Percentiles rank a stretch among this genome's conserved stretches.
Conservation (phyloP, 2,888 invertebrate species). For the Agelastica alni region DNA sequence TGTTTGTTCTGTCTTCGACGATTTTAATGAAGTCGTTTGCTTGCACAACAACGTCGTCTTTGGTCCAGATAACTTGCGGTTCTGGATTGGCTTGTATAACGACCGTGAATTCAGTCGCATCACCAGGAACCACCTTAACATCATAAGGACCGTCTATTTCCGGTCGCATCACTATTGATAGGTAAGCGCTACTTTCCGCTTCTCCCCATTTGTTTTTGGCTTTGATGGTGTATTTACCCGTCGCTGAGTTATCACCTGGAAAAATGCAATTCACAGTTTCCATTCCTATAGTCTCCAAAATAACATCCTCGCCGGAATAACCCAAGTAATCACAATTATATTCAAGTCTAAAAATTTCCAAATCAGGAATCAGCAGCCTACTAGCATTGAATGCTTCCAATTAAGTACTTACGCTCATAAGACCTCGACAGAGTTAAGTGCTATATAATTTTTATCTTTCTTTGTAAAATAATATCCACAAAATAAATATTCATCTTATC, state of each 20-base stretch:
- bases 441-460: too few relatives aligned
- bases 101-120: constrained; percentile 76
- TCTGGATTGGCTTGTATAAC: constrained; percentile 87
- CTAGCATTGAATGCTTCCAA: too few relatives aligned
- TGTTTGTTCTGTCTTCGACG: constrained; percentile 65
- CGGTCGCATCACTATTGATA: constrained; percentile 79
- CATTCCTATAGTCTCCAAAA: too few relatives aligned
- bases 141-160: constrained; percentile 79
- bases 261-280: too few relatives aligned
- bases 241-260: constrained; percentile 72
- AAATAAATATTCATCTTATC: too few relatives aligned
- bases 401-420: too few relatives aligned
- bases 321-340: too few relatives aligned
- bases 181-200: constrained; percentile 70
- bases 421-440: too few relatives aligned
- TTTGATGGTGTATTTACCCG: constrained; percentile 79
- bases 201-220: constrained; percentile 83
- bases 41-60: constrained; percentile 67
- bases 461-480: too few relatives aligned
- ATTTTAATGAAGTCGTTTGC: constrained; percentile 64
- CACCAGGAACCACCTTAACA: constrained; percentile 73
- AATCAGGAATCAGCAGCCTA: too few relatives aligned
- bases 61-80: constrained; percentile 85
- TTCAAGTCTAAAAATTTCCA: too few relatives aligned
- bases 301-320: too few relatives aligned